Percentiles rank a stretch among this genome's conserved stretches.
Evolutionary conservation across 2,113 vertebrate genomes (phyloP).

Genomic region (Hassar affinis): DNA sequence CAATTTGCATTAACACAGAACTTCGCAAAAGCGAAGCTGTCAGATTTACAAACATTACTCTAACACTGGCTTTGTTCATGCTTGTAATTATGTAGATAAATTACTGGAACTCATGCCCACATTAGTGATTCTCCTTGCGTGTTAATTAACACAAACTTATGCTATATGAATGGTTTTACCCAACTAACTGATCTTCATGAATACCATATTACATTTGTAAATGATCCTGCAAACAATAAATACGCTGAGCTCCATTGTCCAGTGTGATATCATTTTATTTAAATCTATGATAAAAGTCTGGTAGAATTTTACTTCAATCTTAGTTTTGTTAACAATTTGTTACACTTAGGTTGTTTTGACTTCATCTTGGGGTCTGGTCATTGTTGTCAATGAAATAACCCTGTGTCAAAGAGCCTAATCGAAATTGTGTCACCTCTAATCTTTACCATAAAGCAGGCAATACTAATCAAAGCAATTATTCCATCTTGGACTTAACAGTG

Average conservation of each 20-base stretch:
- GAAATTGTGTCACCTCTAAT: neutral
- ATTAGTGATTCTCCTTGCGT: neutral
- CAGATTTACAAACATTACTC: neutral
- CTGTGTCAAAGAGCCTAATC: neutral
- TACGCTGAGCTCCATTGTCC: neutral
- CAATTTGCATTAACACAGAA: neutral
- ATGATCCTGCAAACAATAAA: neutral
- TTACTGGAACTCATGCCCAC: neutral
- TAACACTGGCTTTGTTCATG: neutral
- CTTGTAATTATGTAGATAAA: neutral
- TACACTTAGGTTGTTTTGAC: neutral
- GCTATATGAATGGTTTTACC: neutral
- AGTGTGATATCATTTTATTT: neutral
- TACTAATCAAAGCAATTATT: neutral
- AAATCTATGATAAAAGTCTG: neutral
- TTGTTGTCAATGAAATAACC: neutral
- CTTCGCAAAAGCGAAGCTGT: neutral
- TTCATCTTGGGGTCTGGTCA: neutral
- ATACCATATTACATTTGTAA: neutral
- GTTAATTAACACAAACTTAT: neutral
- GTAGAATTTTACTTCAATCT: neutral
- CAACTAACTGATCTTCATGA: neutral
- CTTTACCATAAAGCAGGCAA: neutral
- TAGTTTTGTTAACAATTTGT: neutral
- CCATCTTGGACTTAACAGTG: neutral